Conservation (phyloP, 1,140 invertebrate species). For the Hydropsyche tenuis region DNA sequence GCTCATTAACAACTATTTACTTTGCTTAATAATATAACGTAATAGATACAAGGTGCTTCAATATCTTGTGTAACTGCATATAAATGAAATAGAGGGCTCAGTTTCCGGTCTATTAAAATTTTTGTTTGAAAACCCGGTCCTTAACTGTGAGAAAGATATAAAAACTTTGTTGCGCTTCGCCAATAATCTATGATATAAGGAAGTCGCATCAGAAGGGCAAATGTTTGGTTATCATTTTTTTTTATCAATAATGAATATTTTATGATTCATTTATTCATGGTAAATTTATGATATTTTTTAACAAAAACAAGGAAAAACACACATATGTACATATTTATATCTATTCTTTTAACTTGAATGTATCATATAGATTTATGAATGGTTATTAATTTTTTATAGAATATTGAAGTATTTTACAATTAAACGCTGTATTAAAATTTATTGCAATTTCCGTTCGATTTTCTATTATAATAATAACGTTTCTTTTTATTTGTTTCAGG, state of each 20-base stretch:
- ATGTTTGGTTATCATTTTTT: not conserved
- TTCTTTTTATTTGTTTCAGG: constrained; percentile 21
- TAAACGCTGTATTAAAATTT: too few species aligned
- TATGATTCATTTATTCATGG: too few species aligned
- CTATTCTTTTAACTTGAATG: too few species aligned
- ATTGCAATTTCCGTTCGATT: too few species aligned
- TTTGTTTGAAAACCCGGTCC: not conserved
- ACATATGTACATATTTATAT: too few species aligned
- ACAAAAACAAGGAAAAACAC: too few species aligned
- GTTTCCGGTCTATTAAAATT: constrained; percentile 7
- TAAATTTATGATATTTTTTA: too few species aligned
- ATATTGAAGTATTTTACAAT: too few species aligned
- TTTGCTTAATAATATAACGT: not conserved
- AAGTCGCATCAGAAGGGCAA: not conserved
- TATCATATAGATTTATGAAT: too few species aligned
- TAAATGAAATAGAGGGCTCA: not conserved
- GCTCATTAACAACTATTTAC: constrained; percentile 14
- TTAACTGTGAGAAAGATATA: not conserved
- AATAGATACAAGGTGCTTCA: not conserved
- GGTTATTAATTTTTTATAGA: too few species aligned
- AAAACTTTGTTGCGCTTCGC: not conserved
- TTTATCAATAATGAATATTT: not conserved
- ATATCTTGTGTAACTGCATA: not conserved
- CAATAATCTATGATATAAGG: constrained; percentile 8
- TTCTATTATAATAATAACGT: not conserved